These are phyloP conservation scores for Pangasius macronema DNA, from an alignment of 2,797 vertebrate genomes.

Conservation along the genomic window DNA sequence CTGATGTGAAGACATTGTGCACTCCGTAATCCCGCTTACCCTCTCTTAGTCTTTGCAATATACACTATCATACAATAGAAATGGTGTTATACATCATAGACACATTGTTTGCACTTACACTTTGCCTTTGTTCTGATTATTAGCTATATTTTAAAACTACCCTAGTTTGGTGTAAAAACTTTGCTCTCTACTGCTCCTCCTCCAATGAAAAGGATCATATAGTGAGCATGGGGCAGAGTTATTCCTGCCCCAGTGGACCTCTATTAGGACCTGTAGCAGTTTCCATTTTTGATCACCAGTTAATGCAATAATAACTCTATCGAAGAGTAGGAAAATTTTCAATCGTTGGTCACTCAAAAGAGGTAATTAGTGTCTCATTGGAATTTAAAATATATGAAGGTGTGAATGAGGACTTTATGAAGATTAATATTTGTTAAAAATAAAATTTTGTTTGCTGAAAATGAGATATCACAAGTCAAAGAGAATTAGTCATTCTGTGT, in stretches of 20 bases:
- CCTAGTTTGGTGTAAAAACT: not conserved
- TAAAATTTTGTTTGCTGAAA: not conserved
- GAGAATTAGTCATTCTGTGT: conserved; percentile 42
- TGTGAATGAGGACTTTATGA: not conserved
- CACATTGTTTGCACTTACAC: not conserved
- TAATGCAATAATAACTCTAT: not conserved
- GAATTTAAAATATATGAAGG: not conserved
- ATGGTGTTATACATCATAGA: not conserved
- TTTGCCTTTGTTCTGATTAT: not conserved
- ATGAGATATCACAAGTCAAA: conserved; percentile 34
- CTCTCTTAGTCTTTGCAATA: not conserved
- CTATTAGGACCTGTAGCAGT: not conserved
- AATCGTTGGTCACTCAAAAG: not conserved
- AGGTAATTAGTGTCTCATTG: not conserved
- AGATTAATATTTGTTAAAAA: not conserved
- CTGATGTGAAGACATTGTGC: not conserved
- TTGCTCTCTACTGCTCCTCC: not conserved
- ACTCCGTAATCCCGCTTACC: not conserved
- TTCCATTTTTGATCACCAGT: not conserved
- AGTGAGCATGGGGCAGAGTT: not conserved
- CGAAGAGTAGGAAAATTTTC: not conserved
- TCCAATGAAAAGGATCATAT: no score
- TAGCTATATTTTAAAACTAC: not conserved
- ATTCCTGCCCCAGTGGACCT: not conserved
- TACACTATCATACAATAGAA: not conserved